Conservation (phyloP, 2,113 vertebrate genomes). For the Petaurus breviceps region DNA sequence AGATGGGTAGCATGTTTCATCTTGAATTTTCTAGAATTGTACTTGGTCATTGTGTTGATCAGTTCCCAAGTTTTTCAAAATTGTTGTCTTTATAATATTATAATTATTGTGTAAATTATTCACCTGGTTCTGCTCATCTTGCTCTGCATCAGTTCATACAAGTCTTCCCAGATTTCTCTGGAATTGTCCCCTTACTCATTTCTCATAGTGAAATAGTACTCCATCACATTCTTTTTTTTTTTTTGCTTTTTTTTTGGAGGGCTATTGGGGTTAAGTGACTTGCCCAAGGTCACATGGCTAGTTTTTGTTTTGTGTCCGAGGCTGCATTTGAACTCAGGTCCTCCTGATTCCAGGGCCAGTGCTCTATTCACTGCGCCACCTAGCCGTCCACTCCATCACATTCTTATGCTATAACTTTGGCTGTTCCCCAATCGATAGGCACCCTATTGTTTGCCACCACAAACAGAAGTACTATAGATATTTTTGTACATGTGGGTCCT, state of each 20-base stretch:
- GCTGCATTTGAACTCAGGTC: too few species aligned
- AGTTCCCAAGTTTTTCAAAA: background rate
- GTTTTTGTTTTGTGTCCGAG: too few species aligned
- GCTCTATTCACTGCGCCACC: too few species aligned
- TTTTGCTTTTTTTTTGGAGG: too few species aligned
- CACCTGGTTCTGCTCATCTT: background rate
- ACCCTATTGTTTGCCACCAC: background rate
- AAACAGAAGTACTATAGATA: background rate
- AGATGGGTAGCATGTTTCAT: background rate
- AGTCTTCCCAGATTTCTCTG: background rate
- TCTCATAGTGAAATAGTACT: background rate
- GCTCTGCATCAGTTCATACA: background rate
- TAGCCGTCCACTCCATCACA: background rate
- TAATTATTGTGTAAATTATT: background rate
- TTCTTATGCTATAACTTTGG: background rate
- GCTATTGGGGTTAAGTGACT: too few species aligned
- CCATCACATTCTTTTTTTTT: background rate
- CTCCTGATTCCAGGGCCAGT: too few species aligned
- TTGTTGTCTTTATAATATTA: background rate
- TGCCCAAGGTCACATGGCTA: too few species aligned
- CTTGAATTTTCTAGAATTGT: background rate
- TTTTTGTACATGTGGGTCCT: background rate
- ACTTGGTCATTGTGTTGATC: background rate
- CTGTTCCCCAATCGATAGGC: background rate
- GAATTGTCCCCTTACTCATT: background rate